These are phyloP conservation scores for Echinarachnius parma DNA, from an alignment of 53 echinoderm and acorn worm species.

Conservation along the genomic window DNA sequence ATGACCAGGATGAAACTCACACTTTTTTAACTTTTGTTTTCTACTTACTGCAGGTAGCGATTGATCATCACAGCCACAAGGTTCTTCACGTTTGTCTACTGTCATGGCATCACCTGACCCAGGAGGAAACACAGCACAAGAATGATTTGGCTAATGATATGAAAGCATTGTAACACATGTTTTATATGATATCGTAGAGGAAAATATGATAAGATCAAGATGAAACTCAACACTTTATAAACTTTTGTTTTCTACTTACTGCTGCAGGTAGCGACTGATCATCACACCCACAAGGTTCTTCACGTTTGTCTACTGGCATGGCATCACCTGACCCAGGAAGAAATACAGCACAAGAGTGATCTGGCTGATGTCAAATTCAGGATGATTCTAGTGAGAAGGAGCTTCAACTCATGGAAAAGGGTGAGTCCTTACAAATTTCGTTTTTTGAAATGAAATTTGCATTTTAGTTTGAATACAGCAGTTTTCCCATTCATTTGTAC, in stretches of 20 bases:
- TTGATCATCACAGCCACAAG: slow-evolving; percentile 55
- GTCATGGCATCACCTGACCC: slow-evolving; percentile 69
- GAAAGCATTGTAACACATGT: too few relatives aligned
- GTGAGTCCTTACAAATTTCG: too few relatives aligned
- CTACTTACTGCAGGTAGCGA: slow-evolving; percentile 59
- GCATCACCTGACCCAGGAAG: slow-evolving; percentile 75
- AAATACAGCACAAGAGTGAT: slow-evolving; percentile 43
- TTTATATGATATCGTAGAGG: too few relatives aligned
- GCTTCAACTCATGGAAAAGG: slow-evolving; percentile 82
- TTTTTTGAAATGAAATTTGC: too few relatives aligned
- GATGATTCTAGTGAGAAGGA: slow-evolving; percentile 63
- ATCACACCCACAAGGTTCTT: slow-evolving; percentile 62
- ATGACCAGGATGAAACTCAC: too few relatives aligned
- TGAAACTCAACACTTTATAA: too few relatives aligned
- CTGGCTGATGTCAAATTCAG: slow-evolving; percentile 64
- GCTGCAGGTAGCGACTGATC: slow-evolving; percentile 62
- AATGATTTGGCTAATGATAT: slow-evolving; percentile 49
- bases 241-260: too few relatives aligned
- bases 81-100: slow-evolving; percentile 68
- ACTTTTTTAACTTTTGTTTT: too few relatives aligned
- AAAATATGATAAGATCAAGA: too few relatives aligned
- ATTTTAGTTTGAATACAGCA: too few relatives aligned
- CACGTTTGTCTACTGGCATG: slow-evolving; percentile 73
- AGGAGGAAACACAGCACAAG: slow-evolving; percentile 49
- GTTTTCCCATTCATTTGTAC: too few relatives aligned